Conservation (phyloP, 2,113 vertebrate species). For the Polyodon spathula region DNA sequence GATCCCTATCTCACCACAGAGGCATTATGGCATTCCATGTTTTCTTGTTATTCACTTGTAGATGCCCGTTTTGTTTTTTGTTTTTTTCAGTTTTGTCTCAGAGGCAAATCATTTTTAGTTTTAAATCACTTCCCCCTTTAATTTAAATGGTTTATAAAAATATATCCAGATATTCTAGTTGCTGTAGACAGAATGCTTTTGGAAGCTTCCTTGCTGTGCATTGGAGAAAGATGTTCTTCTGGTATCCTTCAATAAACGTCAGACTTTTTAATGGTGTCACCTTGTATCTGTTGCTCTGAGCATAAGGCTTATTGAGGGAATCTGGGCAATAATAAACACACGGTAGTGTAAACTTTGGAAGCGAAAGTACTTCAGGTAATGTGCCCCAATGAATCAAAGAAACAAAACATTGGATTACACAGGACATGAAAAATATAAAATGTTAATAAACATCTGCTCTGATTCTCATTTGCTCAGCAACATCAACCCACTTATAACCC, state of each 20-base stretch:
- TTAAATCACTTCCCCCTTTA: no score
- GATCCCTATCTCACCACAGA: no score
- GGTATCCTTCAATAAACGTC: constrained; percentile 34
- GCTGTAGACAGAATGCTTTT: no score
- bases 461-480: constrained; percentile 31
- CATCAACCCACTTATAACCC: constrained; percentile 36
- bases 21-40: no score
- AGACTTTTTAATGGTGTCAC: constrained; percentile 47
- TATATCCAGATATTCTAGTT: no score
- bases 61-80: no score
- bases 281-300: constrained; percentile 37
- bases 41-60: no score
- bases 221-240: constrained; percentile 13
- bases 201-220: no score
- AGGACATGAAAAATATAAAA: constrained; percentile 42
- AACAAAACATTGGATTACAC: constrained; percentile 36
- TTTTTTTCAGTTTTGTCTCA: no score
- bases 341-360: constrained; percentile 43
- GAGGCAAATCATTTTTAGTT: no score
- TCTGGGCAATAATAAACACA: constrained; percentile 51
- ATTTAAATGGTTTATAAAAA: no score
- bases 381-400: constrained; percentile 44
- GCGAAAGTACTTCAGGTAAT: constrained; percentile 21
- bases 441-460: constrained; percentile 48
- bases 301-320: constrained; percentile 32